phyloP scores from a whole-genome alignment of 2,797 vertebrate genomes.

The Sebastes matsubarae region DNA sequence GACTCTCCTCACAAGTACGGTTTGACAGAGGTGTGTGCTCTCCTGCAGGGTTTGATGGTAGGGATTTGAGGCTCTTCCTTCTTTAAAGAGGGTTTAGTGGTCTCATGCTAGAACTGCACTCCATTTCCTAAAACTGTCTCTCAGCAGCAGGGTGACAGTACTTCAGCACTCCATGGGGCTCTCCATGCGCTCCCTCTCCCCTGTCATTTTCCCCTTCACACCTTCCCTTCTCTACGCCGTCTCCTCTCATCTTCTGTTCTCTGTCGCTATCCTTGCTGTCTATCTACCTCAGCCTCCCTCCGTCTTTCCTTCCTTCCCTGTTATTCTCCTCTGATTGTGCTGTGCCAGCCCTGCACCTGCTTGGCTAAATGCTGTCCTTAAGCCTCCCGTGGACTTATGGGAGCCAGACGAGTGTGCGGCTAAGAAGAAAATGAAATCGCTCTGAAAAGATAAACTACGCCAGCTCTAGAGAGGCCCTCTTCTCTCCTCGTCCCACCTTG shows the following conservation, averaged over 20 bases:
- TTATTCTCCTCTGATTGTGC: conserved; percentile 57
- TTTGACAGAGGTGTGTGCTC: conserved; percentile 1
- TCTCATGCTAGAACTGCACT: conserved; percentile 19
- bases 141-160: conserved; percentile 43
- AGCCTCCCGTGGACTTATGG: conserved; percentile 47
- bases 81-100: conserved; percentile 23
- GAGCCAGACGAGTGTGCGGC: conserved; percentile 25
- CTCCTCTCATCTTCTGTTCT: conserved; percentile 44
- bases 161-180: conserved; percentile 32
- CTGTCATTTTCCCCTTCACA: conserved; percentile 57
- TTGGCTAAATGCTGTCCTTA: conserved; percentile 53
- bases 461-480: conserved; percentile 30
- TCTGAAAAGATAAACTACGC: conserved; percentile 61
- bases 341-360: conserved; percentile 51
- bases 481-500: conserved; percentile 35
- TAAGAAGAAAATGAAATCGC: conserved; percentile 60
- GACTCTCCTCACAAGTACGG: background rate
- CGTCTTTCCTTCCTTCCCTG: conserved; percentile 2
- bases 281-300: conserved; percentile 10
- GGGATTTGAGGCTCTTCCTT: conserved; percentile 6
- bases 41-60: conserved; percentile 32
- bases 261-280: conserved; percentile 16
- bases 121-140: conserved; percentile 47
- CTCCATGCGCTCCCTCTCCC: background rate
- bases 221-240: background rate